A percentile compares a stretch with the other conserved stretches of the same genome.
Conservation (phyloP, 2,888 invertebrate genomes). For the Apodemia duryi region DNA sequence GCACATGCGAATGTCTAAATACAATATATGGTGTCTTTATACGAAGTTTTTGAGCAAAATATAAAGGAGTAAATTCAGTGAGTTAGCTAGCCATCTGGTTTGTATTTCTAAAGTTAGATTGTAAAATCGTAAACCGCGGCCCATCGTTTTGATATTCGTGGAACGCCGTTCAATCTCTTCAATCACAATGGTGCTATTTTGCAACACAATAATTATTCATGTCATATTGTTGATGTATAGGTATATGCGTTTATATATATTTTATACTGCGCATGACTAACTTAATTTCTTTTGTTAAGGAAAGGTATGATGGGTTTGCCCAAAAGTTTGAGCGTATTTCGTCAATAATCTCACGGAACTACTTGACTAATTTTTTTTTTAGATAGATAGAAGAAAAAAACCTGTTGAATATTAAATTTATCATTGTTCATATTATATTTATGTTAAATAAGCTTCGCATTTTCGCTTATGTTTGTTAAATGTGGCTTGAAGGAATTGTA, state of each 20-base stretch:
- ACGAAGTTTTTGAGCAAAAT: slow-evolving; percentile 8
- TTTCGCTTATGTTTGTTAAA: neutral
- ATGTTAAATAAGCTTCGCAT: neutral
- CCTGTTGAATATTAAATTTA: neutral
- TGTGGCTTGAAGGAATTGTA: neutral
- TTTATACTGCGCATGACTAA: slow-evolving; percentile 61
- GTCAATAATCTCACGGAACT: slow-evolving; percentile 14
- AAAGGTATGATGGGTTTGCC: slow-evolving; percentile 26
- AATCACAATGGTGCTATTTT: slow-evolving; percentile 15
- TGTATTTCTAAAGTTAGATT: slow-evolving; percentile 78
- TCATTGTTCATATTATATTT: neutral
- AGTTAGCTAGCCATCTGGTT: slow-evolving; percentile 75
- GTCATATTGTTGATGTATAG: slow-evolving; percentile 13
- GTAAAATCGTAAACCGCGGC: slow-evolving; percentile 74
- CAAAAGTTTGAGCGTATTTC: slow-evolving; percentile 22
- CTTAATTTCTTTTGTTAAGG: slow-evolving; percentile 30
- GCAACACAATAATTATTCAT: slow-evolving; percentile 9
- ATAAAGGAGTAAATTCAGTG: slow-evolving; percentile 38
- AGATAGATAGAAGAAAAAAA: neutral
- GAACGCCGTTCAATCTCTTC: slow-evolving; percentile 29
- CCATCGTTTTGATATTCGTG: slow-evolving; percentile 62
- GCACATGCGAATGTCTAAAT: slow-evolving; percentile 36
- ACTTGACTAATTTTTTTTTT: slow-evolving; percentile 8
- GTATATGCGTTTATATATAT: slow-evolving; percentile 19
- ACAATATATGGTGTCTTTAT: slow-evolving; percentile 4